Evolutionary conservation across 2,888 invertebrate genomes (phyloP).

Genomic region (Toxonevra muliebris): DNA sequence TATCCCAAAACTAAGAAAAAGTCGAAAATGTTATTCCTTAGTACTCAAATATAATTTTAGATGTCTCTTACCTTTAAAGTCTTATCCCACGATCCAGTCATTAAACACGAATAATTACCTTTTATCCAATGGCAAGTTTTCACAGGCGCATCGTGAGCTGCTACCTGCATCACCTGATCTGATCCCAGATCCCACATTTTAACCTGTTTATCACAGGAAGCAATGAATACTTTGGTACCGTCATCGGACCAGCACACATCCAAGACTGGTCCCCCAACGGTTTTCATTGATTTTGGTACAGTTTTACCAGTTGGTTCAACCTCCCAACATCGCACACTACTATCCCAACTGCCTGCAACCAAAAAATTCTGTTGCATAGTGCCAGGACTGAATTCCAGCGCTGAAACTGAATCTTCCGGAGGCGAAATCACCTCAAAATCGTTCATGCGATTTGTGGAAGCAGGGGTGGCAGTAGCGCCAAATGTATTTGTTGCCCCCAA

Average conservation of each 20-base stretch:
- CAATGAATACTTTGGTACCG: slow-evolving; percentile 88
- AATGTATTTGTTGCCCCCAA: slow-evolving; percentile 43
- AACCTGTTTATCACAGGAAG: slow-evolving; percentile 89
- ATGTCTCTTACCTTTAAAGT: slow-evolving; percentile 77
- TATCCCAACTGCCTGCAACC: slow-evolving; percentile 94
- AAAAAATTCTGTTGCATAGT: slow-evolving; percentile 87
- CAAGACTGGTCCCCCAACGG: slow-evolving; percentile 93
- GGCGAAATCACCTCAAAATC: slow-evolving; percentile 91
- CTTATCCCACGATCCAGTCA: slow-evolving; percentile 99
- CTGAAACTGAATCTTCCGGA: slow-evolving; percentile 95
- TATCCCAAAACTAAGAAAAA: slow-evolving; percentile 93
- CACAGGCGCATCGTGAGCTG: slow-evolving; percentile 94
- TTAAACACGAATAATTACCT: slow-evolving; percentile 92
- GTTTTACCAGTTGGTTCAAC: slow-evolving; percentile 92
- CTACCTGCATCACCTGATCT: slow-evolving; percentile 88
- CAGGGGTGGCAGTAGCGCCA: slow-evolving; percentile 46
- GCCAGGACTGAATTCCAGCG: slow-evolving; percentile 91
- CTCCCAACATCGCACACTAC: slow-evolving; percentile 91
- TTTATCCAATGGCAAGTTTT: slow-evolving; percentile 98
- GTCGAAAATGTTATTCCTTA: slow-evolving; percentile 87
- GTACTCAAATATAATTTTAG: slow-evolving; percentile 93
- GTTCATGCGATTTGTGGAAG: slow-evolving; percentile 78
- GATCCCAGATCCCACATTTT: slow-evolving; percentile 91
- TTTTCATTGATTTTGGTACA: slow-evolving; percentile 94
- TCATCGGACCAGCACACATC: slow-evolving; percentile 98